A percentile compares a stretch with the other conserved stretches of the same genome.
phyloP scores from a whole-genome alignment of 2,113 vertebrate species.

The Hippolais icterina region DNA sequence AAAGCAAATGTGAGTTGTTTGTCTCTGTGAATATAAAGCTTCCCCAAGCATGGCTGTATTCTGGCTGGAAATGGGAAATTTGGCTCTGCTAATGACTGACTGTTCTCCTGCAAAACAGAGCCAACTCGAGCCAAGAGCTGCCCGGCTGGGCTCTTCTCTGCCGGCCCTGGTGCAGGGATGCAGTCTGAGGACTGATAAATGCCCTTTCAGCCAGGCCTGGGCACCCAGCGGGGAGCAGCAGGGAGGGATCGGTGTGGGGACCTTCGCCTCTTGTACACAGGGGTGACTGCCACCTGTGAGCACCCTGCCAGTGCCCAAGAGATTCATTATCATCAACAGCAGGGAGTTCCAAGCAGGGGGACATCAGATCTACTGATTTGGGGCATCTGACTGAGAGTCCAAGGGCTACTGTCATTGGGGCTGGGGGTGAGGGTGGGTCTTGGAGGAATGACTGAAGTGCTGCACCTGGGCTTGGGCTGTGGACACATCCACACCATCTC shows the following conservation, averaged over 20 bases:
- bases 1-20: conserved; percentile 43
- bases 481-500: not conserved
- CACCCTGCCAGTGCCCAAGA: not conserved
- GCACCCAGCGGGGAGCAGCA: accelerated
- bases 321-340: not conserved
- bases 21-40: conserved; percentile 42
- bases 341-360: not conserved
- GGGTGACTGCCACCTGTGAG: accelerated
- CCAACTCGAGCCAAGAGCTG: not conserved
- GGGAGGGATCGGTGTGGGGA: not conserved
- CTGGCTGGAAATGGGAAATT: conserved; percentile 18
- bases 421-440: accelerated
- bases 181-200: not conserved
- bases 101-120: conserved; percentile 3
- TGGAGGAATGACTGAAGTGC: accelerated
- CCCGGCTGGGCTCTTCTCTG: accelerated
- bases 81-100: conserved; percentile 28
- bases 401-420: not conserved
- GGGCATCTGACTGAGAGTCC: not conserved
- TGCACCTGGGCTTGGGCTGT: accelerated
- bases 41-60: conserved; percentile 16
- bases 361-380: not conserved
- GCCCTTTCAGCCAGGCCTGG: not conserved
- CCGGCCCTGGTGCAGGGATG: accelerated
- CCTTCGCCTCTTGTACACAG: not conserved